Percentiles rank a stretch among this genome's conserved stretches.
Evolutionary conservation across 1,140 invertebrate species (phyloP).

Genomic region (Thereuonema tuberculata): DNA sequence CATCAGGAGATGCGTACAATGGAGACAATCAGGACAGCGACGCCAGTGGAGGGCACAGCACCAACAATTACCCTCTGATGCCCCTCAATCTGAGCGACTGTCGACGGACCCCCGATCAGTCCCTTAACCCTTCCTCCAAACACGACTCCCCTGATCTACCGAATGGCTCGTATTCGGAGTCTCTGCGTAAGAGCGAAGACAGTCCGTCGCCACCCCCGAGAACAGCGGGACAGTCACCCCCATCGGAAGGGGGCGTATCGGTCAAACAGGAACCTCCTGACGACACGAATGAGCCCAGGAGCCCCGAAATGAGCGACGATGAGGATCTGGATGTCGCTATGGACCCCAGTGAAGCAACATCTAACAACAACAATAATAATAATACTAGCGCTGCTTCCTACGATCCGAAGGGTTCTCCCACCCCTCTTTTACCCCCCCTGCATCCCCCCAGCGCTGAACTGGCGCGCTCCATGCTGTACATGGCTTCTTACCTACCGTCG

Average conservation of each 20-base stretch:
- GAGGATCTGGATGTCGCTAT: no score
- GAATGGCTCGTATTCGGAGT: no score
- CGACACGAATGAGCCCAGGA: no score
- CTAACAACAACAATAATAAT: no score
- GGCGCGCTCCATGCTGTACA: slow-evolving; percentile 73
- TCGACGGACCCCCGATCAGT: not conserved
- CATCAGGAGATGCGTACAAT: slow-evolving; percentile 5
- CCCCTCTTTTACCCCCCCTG: slow-evolving; percentile 45
- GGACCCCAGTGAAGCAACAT: not conserved
- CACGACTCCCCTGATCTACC: no score
- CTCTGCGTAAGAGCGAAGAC: no score
- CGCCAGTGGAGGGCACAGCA: slow-evolving; percentile 9
- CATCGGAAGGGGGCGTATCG: not conserved
- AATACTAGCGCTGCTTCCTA: no score
- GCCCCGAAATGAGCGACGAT: no score
- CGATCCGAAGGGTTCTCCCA: not conserved
- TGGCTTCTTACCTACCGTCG: slow-evolving; percentile 67
- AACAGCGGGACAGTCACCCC: not conserved
- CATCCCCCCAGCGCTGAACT: slow-evolving; percentile 55
- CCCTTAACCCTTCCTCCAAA: no score
- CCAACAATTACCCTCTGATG: not conserved
- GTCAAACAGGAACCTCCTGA: no score
- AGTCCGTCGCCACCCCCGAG: not conserved
- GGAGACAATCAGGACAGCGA: slow-evolving; percentile 15
- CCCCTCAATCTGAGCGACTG: slow-evolving; percentile 14